phyloP scores from a whole-genome alignment of 2,797 vertebrate genomes.

The Carapus acus region DNA sequence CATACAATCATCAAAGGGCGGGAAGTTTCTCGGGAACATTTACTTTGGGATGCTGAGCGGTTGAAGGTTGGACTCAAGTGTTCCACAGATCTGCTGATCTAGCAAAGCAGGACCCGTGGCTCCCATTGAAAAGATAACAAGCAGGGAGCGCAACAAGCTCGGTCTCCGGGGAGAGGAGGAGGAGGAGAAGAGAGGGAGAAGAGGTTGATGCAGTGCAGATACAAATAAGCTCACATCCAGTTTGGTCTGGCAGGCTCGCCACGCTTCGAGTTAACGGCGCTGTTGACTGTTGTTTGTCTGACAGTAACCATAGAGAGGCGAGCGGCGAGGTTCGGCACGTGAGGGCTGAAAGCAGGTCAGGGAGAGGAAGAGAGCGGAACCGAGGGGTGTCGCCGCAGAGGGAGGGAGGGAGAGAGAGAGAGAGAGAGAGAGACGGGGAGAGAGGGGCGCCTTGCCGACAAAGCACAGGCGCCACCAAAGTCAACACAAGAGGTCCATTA shows the following conservation, averaged over 20 bases:
- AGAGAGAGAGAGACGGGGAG: slow-evolving; percentile 38
- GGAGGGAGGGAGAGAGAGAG: slow-evolving; percentile 33
- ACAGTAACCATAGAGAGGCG: slow-evolving; percentile 62
- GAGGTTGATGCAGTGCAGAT: slow-evolving; percentile 54
- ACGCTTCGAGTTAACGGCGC: slow-evolving; percentile 20
- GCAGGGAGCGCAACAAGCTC: slow-evolving; percentile 14
- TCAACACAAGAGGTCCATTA: slow-evolving; percentile 30
- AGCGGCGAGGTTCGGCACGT: slow-evolving; percentile 53
- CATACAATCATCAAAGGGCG: slow-evolving; percentile 21
- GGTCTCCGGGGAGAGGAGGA: slow-evolving; percentile 30
- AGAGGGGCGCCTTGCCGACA: slow-evolving; percentile 45
- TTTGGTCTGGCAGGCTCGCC: slow-evolving; percentile 38
- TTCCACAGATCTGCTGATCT: slow-evolving; percentile 56
- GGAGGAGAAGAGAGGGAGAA: slow-evolving; percentile 33
- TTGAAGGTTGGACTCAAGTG: slow-evolving; percentile 45
- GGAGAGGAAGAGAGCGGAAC: slow-evolving; percentile 37
- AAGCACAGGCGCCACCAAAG: slow-evolving; percentile 39
- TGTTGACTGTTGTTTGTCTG: slow-evolving; percentile 68
- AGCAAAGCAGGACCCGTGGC: slow-evolving; percentile 24
- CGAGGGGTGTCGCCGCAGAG: slow-evolving; percentile 44
- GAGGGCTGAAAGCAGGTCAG: slow-evolving; percentile 44
- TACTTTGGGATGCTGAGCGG: slow-evolving; percentile 55
- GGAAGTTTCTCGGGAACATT: slow-evolving; percentile 50
- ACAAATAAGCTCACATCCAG: slow-evolving; percentile 33
- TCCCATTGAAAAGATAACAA: slow-evolving; percentile 48